Conservation (phyloP, 2,888 invertebrate genomes). For the Tinea semifulvella region DNA sequence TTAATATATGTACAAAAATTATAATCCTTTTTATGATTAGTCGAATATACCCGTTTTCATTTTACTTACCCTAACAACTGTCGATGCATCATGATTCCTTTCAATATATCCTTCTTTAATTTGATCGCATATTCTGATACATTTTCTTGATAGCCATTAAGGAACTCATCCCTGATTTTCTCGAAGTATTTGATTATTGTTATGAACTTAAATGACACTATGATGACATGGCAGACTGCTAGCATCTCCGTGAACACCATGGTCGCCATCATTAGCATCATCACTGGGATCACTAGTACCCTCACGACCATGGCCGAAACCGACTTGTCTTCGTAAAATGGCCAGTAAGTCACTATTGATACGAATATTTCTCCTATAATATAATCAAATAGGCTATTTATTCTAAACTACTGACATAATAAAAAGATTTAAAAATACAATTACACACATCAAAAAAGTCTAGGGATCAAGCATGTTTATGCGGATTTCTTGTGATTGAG, state of each 20-base stretch:
- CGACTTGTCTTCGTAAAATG: constrained; percentile 11
- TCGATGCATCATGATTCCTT: constrained; percentile 12
- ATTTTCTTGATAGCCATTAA: background rate
- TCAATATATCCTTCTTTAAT: background rate
- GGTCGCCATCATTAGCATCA: background rate
- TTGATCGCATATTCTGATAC: background rate
- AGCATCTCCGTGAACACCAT: constrained; percentile 8
- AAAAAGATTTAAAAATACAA: too few relatives aligned
- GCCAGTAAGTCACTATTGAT: constrained; percentile 14
- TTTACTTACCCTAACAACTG: constrained; percentile 12
- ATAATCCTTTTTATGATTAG: too few relatives aligned
- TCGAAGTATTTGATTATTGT: constrained; percentile 7
- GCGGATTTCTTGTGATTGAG: too few relatives aligned
- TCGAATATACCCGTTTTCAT: too few relatives aligned
- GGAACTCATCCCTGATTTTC: background rate
- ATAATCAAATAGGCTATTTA: too few relatives aligned
- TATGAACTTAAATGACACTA: constrained; percentile 5
- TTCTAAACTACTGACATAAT: too few relatives aligned
- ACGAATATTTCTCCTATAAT: constrained; percentile 12
- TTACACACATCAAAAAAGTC: too few relatives aligned
- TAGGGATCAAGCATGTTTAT: too few relatives aligned
- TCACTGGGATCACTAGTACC: constrained; percentile 4
- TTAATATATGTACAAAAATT: too few relatives aligned
- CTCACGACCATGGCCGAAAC: background rate
- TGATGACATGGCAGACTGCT: constrained; percentile 2